Percentiles rank a stretch among this genome's conserved stretches.
phyloP scores from a whole-genome alignment of 2,888 invertebrate species.

The Mayetiola destructor region DNA sequence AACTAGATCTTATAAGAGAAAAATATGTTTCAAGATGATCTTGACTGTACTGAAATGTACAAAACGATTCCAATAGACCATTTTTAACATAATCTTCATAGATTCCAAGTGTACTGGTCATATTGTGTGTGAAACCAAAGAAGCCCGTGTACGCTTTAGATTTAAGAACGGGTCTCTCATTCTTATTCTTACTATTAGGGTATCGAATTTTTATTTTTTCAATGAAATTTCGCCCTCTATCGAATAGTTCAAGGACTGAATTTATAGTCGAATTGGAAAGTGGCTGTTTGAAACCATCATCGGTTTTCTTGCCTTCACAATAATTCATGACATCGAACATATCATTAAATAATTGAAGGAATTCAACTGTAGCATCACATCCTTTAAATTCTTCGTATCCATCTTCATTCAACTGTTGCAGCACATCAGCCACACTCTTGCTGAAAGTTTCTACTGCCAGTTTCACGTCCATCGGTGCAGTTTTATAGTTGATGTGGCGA shows the following conservation, averaged over 20 bases:
- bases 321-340: background rate
- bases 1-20: background rate
- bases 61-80: background rate
- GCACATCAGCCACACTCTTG: background rate
- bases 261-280: background rate
- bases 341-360: background rate
- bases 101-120: background rate
- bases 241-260: background rate
- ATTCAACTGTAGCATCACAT: too few relatives aligned
- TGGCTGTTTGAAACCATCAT: background rate
- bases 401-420: background rate
- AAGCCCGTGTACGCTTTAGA: background rate
- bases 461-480: background rate
- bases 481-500: background rate
- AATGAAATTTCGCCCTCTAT: background rate
- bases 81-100: constrained; percentile 1
- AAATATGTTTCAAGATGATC: constrained; percentile 3
- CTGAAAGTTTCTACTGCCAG: background rate
- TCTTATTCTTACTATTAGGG: background rate
- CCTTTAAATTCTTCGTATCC: background rate
- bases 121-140: background rate
- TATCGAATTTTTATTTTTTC: background rate
- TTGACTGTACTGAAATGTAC: background rate
- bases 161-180: background rate
- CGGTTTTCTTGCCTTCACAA: background rate